Evolutionary conservation across 2,888 invertebrate species (phyloP).

Genomic region (Cephus runcator): DNA sequence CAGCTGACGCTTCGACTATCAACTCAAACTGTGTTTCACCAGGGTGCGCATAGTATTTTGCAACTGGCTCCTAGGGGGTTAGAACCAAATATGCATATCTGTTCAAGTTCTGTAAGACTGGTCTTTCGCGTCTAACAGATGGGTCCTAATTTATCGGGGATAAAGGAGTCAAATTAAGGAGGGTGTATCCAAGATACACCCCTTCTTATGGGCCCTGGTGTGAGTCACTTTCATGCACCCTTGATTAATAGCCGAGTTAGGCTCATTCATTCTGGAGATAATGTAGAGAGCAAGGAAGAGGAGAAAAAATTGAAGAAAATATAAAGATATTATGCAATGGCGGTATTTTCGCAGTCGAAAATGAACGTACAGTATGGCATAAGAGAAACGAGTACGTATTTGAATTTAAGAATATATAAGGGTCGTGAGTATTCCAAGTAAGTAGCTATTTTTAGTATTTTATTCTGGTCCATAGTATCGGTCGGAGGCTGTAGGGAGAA

Average conservation of each 20-base stretch:
- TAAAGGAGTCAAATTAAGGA: constrained; percentile 2
- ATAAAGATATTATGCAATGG: neutral
- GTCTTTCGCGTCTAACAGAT: neutral
- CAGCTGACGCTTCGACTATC: neutral
- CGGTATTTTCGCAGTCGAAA: neutral
- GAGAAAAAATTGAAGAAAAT: neutral
- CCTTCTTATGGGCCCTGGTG: neutral
- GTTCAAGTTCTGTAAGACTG: neutral
- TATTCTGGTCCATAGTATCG: neutral
- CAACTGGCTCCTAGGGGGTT: neutral
- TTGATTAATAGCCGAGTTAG: neutral
- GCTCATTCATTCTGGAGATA: neutral
- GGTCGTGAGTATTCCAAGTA: neutral
- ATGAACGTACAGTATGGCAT: neutral
- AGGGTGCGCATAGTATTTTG: neutral
- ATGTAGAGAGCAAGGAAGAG: neutral
- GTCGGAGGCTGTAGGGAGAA: neutral
- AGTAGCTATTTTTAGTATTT: neutral
- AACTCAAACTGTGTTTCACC: neutral
- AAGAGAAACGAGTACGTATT: neutral
- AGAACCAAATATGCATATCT: neutral
- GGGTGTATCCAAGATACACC: constrained; percentile 1
- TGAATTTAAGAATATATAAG: neutral
- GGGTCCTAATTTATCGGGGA: neutral
- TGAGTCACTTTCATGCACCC: neutral